Percentiles rank a stretch among this genome's conserved stretches.
phyloP scores from a whole-genome alignment of 92 coral and sea anemone genomes.

The Phenganax stokvisi region DNA sequence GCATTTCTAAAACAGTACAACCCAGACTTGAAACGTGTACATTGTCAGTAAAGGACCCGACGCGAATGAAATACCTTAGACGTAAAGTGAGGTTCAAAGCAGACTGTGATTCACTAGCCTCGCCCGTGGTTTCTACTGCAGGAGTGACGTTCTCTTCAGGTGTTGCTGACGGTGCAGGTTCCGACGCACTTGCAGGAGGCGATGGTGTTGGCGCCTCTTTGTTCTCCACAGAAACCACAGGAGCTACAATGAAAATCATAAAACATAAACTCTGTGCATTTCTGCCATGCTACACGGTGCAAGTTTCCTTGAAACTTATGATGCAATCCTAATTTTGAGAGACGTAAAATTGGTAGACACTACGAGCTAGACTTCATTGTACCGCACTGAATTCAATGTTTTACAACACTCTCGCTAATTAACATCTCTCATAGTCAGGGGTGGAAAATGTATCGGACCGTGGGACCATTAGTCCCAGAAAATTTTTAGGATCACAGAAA shows the following conservation, averaged over 20 bases:
- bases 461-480: too few relatives aligned
- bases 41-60: neutral
- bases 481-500: too few relatives aligned
- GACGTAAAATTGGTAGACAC: too few relatives aligned
- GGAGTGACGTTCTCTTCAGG: neutral
- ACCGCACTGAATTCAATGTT: too few relatives aligned
- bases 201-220: constrained; percentile 7
- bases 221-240: constrained; percentile 16
- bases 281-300: too few relatives aligned
- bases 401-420: too few relatives aligned
- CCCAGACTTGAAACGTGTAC: neutral
- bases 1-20: constrained; percentile 58
- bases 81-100: constrained; percentile 32
- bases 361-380: too few relatives aligned
- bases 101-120: constrained; percentile 17
- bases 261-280: too few relatives aligned
- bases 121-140: neutral
- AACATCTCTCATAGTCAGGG: too few relatives aligned
- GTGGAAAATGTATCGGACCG: too few relatives aligned
- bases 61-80: constrained; percentile 8
- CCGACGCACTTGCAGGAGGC: constrained; percentile 11
- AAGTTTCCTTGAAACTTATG: too few relatives aligned
- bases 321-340: too few relatives aligned
- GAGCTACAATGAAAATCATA: neutral
- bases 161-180: constrained; percentile 1